Percentiles rank a stretch among this genome's conserved stretches.
phyloP scores from a whole-genome alignment of 2,113 vertebrate genomes.

The Equus przewalskii region DNA sequence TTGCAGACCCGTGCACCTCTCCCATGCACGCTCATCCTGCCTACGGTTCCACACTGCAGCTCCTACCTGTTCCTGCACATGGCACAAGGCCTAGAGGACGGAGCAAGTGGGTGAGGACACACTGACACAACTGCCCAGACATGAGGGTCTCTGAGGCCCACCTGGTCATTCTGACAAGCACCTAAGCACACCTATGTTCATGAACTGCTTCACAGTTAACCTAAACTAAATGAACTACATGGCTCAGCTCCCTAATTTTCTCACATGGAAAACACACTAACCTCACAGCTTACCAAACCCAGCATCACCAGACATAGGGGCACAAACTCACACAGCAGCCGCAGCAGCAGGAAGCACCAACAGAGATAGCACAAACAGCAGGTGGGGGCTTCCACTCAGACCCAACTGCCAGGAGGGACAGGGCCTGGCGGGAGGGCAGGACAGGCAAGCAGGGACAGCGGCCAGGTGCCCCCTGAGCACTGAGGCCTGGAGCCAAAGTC shows the following conservation, averaged over 20 bases:
- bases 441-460: not conserved
- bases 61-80: not conserved
- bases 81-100: not conserved
- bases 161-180: not conserved
- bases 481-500: no score
- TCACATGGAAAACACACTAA: not conserved
- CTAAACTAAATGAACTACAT: not conserved
- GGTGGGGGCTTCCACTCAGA: not conserved
- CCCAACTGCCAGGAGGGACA: not conserved
- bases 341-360: not conserved
- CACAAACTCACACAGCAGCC: not conserved
- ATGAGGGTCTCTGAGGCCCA: not conserved
- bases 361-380: not conserved
- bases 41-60: accelerated
- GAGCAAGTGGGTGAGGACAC: not conserved
- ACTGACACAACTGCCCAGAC: not conserved
- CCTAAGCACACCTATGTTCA: no score
- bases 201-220: not conserved
- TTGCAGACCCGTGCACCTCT: accelerated
- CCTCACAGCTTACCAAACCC: not conserved
- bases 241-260: not conserved
- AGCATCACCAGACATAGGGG: not conserved
- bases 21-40: not conserved
- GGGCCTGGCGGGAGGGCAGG: not conserved
- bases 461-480: not conserved